phyloP scores from a whole-genome alignment of 2,888 invertebrate species.

The Hirtodrosophila confusa region DNA sequence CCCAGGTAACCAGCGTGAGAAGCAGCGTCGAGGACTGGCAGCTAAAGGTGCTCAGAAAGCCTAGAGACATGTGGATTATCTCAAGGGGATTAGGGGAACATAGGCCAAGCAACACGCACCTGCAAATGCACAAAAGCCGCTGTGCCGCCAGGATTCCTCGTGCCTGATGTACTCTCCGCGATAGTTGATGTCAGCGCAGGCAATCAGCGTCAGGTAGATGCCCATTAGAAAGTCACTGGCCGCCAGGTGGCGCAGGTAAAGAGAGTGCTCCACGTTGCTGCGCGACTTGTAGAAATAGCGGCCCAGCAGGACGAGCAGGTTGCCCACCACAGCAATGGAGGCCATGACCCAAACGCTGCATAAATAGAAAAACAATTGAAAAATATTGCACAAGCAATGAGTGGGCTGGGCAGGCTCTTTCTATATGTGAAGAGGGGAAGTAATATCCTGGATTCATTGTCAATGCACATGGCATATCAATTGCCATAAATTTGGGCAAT shows the following conservation, averaged over 20 bases:
- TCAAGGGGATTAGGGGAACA: not conserved
- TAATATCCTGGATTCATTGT: conserved; percentile 1
- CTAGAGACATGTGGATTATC: conserved; percentile 72
- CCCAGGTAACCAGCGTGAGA: conserved; percentile 87
- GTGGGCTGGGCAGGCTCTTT: too few species aligned
- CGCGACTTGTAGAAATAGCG: conserved; percentile 85
- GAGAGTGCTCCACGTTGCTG: conserved; percentile 86
- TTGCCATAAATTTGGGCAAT: conserved; percentile 67
- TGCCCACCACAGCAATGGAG: conserved; percentile 86
- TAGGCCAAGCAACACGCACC: conserved; percentile 80
- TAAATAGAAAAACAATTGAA: not conserved
- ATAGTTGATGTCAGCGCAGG: conserved; percentile 85
- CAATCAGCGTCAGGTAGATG: conserved; percentile 86
- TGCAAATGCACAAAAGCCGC: conserved; percentile 85
- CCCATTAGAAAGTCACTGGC: conserved; percentile 88
- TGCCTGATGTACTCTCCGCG: conserved; percentile 86
- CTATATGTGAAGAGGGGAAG: too few species aligned
- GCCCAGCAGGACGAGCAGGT: conserved; percentile 86
- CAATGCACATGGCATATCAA: conserved; percentile 39
- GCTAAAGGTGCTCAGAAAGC: conserved; percentile 86
- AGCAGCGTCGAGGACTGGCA: conserved; percentile 87
- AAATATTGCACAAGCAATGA: not conserved
- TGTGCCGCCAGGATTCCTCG: conserved; percentile 86
- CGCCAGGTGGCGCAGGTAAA: conserved; percentile 87
- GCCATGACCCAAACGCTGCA: conserved; percentile 87